phyloP scores from a whole-genome alignment of 2,797 vertebrate genomes.

The Pipistrellus kuhlii region DNA sequence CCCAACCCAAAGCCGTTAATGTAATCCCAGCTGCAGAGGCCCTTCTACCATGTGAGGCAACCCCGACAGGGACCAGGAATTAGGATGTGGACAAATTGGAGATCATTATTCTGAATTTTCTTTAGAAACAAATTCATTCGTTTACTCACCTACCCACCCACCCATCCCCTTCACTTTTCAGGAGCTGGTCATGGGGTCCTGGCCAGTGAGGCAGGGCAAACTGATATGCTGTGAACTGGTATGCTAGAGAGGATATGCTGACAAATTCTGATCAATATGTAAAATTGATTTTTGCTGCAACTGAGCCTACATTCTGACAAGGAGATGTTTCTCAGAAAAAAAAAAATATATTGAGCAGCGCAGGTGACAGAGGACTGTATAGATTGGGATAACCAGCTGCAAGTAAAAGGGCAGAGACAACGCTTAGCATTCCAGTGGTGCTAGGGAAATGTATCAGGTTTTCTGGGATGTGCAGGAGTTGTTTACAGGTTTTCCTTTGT shows the following conservation, averaged over 20 bases:
- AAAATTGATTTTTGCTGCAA: constrained; percentile 65
- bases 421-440: neutral
- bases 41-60: neutral
- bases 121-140: neutral
- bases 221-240: neutral
- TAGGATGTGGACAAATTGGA: neutral
- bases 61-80: neutral
- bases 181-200: neutral
- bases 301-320: constrained; percentile 43
- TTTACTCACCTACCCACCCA: neutral
- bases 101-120: neutral
- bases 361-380: neutral
- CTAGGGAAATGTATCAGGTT: neutral
- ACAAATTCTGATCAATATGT: constrained; percentile 42
- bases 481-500: neutral
- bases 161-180: neutral
- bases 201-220: neutral
- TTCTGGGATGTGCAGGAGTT: neutral
- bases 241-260: neutral
- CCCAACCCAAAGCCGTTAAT: neutral
- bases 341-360: neutral
- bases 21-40: neutral
- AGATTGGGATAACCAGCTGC: constrained; percentile 36
- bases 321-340: neutral
- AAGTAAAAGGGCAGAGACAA: constrained; percentile 19